Percentiles rank a stretch among this genome's conserved stretches.
These are phyloP conservation scores for Monarcha castaneiventris DNA, from an alignment of 2,113 vertebrate species.

Conservation along the genomic window DNA sequence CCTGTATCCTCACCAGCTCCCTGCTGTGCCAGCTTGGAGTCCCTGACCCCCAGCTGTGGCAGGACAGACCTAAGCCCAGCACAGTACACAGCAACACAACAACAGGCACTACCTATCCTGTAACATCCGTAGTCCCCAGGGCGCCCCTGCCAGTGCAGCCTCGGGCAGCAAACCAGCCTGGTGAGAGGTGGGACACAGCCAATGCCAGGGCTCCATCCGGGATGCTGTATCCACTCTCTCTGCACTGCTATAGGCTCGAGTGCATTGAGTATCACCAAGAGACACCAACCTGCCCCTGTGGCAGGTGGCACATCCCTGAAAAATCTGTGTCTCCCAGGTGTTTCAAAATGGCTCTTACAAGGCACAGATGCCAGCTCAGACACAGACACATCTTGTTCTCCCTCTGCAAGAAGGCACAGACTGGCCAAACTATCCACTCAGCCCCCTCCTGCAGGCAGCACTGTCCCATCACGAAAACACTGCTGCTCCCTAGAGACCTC, in stretches of 20 bases:
- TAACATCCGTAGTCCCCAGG: accelerated
- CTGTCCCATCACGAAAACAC: neutral
- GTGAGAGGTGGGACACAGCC: neutral
- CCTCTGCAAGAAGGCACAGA: neutral
- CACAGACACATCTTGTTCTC: neutral
- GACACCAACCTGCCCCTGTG: neutral
- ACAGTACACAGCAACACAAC: neutral
- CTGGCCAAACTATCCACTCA: neutral
- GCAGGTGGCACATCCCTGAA: neutral
- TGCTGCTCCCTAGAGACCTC: neutral
- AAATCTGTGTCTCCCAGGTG: neutral
- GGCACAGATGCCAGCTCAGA: neutral
- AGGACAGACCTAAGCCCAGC: neutral
- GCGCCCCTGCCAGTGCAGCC: accelerated
- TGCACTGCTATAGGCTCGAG: neutral
- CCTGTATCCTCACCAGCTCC: neutral
- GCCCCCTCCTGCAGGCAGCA: neutral
- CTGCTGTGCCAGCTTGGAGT: neutral
- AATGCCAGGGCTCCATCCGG: neutral
- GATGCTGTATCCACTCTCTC: neutral
- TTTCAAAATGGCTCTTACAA: neutral
- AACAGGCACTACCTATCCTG: accelerated
- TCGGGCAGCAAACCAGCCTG: neutral
- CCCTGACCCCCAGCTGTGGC: neutral
- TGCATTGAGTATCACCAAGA: neutral